Evolutionary conservation across 2,797 vertebrate genomes (phyloP).

Genomic region (Leucoraja ocellata): DNA sequence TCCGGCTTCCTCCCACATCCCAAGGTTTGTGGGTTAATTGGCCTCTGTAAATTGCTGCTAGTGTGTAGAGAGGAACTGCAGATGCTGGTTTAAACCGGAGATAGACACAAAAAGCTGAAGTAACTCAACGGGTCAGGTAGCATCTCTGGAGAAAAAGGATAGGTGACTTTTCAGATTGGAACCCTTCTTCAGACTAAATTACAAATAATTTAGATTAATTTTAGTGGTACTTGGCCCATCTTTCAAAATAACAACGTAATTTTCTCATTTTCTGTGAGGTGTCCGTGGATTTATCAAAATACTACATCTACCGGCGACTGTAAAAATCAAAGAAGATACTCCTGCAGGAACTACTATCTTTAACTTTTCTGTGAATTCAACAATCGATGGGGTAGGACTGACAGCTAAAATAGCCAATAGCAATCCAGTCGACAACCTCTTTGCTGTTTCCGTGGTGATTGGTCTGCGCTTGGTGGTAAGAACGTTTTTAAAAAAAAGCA

Average conservation of each 20-base stretch:
- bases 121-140: too few relatives aligned
- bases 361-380: neutral
- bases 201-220: neutral
- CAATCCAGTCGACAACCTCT: slow-evolving; percentile 28
- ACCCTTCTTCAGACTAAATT: neutral
- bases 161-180: too few relatives aligned
- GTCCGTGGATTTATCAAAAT: slow-evolving; percentile 15
- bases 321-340: neutral
- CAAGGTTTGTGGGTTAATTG: too few relatives aligned
- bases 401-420: neutral
- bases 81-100: too few relatives aligned
- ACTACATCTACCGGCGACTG: neutral
- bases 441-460: neutral
- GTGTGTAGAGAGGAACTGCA: too few relatives aligned
- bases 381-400: neutral
- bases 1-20: too few relatives aligned
- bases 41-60: too few relatives aligned
- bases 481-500: neutral
- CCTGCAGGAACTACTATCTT: neutral
- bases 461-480: neutral
- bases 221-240: neutral
- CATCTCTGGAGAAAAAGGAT: too few relatives aligned
- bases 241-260: neutral
- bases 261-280: slow-evolving; percentile 9
- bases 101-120: too few relatives aligned